Base-by-base conservation (phyloP, 2,113 vertebrate genomes). In the Elephantulus edwardii region DNA sequence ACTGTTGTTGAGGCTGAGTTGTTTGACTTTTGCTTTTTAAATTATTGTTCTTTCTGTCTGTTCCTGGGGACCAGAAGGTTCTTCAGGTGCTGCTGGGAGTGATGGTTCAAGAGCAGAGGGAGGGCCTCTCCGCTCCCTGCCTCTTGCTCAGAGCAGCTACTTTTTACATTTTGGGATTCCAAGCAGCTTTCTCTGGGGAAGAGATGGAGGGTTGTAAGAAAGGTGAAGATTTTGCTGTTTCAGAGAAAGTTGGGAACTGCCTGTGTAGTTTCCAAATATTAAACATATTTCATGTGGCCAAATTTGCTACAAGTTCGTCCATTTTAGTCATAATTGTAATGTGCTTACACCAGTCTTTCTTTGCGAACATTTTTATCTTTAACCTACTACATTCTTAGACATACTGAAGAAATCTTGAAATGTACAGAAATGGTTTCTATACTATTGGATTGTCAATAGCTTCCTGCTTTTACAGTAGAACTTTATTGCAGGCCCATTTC, bases 241-340 rank as follows among this genome's bases (percentile, higher is more conserved):
- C 52, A 87, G 74, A 83, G 88, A 35, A 86, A 24, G 28, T 75
- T 22, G 33, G 85, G 33, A 86, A 80, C 71, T 90, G n/a, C 83
- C 75, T 91, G 22, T 26, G n/a, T 83, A n/a, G 58, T 92, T 84
- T 89, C 77, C 72, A 22, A 77, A 22, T 90, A 64, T 83, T 89
- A 40, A 82, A 75, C 50, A 68, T 50, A 48, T 75, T 94, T 89
- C 80, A 89, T 95, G 81, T 91, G 95, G 93, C 95, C 97, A 96
- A 80, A 96, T 93, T 92, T 88, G 94, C 94, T 88, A 30, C 83
- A 89, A 78, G 78, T 62, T 77, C 92, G 64, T 70, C 94, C 16
- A 91, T 95, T 66, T 8, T 6, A 33, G 86, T 90, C 86, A 26
- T 52, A 58, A 66, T 17, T 35, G n/a, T 20, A 9, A 42, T 28